phyloP scores from a whole-genome alignment of 2,888 invertebrate species.

The Catocala fraxini region DNA sequence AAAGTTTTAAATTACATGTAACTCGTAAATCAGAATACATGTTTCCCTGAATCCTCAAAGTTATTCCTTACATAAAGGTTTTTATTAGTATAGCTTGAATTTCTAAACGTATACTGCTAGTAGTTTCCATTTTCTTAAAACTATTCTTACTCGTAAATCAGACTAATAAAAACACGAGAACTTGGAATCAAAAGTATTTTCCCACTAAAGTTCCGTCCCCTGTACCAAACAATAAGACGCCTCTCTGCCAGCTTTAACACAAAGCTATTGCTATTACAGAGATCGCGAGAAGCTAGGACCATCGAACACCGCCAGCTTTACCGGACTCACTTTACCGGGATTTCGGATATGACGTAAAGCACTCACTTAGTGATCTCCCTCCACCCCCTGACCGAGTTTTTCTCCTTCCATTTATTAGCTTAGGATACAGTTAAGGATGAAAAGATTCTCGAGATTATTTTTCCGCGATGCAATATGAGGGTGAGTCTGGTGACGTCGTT shows the following conservation, averaged over 20 bases:
- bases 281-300: constrained; percentile 79
- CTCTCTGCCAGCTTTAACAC: constrained; percentile 84
- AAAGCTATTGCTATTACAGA: constrained; percentile 87
- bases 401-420: constrained; percentile 82
- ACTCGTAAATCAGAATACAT: no score
- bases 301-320: constrained; percentile 84
- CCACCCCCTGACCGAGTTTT: constrained; percentile 80
- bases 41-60: no score
- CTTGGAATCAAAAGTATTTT: neutral
- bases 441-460: constrained; percentile 73
- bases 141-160: neutral
- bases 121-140: neutral
- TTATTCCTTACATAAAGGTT: no score
- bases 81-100: no score
- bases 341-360: constrained; percentile 87
- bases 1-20: no score
- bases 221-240: constrained; percentile 77
- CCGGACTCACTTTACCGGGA: constrained; percentile 86
- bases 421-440: constrained; percentile 78
- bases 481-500: constrained; percentile 63
- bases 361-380: constrained; percentile 78
- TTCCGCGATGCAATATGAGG: constrained; percentile 71
- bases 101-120: no score
- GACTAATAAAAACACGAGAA: neutral
- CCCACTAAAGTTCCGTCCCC: constrained; percentile 35